Conservation (phyloP, 1,140 invertebrate species). For the Listronotus bonariensis region DNA sequence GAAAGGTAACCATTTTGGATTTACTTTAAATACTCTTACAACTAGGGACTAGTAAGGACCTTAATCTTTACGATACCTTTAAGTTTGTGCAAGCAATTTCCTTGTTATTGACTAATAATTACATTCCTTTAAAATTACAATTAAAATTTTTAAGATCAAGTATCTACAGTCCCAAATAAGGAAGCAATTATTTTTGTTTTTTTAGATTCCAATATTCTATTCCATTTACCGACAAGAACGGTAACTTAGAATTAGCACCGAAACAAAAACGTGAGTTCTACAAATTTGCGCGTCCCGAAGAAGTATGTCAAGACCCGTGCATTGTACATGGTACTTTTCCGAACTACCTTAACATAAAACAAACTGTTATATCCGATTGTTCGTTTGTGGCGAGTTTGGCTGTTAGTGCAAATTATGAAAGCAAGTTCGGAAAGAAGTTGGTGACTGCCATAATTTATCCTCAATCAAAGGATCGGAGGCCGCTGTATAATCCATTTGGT, state of each 20-base stretch:
- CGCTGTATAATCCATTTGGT: constrained; percentile 91
- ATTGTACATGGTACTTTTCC: constrained; percentile 78
- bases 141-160: too few species aligned
- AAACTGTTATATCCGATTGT: constrained; percentile 94
- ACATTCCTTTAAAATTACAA: too few species aligned
- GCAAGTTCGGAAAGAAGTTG: constrained; percentile 81
- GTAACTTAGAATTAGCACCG: constrained; percentile 78
- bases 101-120: too few species aligned
- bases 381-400: constrained; percentile 97
- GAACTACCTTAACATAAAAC: constrained; percentile 91
- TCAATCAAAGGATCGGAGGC: constrained; percentile 83
- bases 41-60: too few species aligned
- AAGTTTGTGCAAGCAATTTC: too few species aligned
- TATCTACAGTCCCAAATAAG: too few species aligned
- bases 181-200: too few species aligned
- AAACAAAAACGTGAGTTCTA: constrained; percentile 84
- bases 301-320: constrained; percentile 81
- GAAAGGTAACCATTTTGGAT: constrained; percentile 61
- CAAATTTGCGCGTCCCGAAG: constrained; percentile 82
- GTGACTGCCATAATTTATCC: constrained; percentile 96
- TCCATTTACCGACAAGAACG: constrained; percentile 74
- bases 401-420: constrained; percentile 92
- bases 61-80: too few species aligned
- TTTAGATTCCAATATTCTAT: constrained; percentile 69
- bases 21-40: too few species aligned